Base-by-base conservation (phyloP, 2,888 invertebrate species). In the Drosophila mayaguana region DNA sequence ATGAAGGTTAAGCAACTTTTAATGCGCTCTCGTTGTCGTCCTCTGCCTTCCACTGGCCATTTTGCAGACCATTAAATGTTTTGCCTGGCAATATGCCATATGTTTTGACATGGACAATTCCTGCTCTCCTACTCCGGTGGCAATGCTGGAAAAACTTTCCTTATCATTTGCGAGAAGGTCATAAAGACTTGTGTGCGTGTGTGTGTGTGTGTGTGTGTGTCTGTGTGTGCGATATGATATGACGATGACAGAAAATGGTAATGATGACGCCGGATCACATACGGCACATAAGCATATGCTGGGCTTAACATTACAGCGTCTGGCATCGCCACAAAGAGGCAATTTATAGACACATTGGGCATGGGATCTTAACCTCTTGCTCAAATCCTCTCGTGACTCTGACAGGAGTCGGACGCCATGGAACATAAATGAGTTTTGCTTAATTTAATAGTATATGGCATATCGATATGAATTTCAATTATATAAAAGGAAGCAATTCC, bases 1-100 rank as follows among this genome's bases (percentile, higher is more conserved):
- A 88, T 88, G 88, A 89, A 88, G 88, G 88, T 88, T 88, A 88
- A 89, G 85, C 88, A 89, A 88, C 88, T 88, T 89, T 88, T 88
- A 88, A 88, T 88, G 88, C 83, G 77, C 81, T 63, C 67, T 50
- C 51, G 38, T 50, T 43, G 59, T 75, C 69, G 55, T 50, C 50
- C 42, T 56, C 28, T 28, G 46, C 60, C 61, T 42, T 57, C 65
- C 61, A 59, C 51, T 61, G 83, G 62, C 88, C 88, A 80, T 86
- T 89, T 89, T 87, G 88, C 83, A 78, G 88, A 81, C 85, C 88
- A 81, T 86, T 89, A 84, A 86, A 86, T 87, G 78, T 84, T 89
- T 88, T 87, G 89, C 89, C 89, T 89, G 89, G 85, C 89, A 86
- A 84, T 87, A 80, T 81, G 82, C 89, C 85, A 86, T 86, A 89